Base-by-base conservation (phyloP, 23 tunicate species). In the Ciona savignyi region DNA sequence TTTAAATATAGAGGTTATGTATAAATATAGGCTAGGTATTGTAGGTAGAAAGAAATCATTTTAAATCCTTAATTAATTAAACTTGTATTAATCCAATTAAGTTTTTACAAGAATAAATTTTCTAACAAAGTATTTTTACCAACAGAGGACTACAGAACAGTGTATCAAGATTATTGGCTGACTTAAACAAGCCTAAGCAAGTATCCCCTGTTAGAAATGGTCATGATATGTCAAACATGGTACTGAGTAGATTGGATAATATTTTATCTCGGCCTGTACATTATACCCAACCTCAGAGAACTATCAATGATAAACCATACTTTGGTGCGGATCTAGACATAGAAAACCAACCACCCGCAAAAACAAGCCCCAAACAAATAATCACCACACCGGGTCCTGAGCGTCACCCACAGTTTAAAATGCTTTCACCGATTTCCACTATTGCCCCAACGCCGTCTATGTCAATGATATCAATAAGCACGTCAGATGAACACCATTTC, bases 91-190 rank as follows among this genome's bases (percentile, higher is more conserved):
- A n/a, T n/a, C n/a, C n/a, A n/a, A n/a, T n/a, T n/a, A n/a, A n/a
- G n/a, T n/a, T n/a, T n/a, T n/a, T n/a, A n/a, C n/a, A n/a, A n/a
- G n/a, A n/a, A n/a, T n/a, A n/a, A n/a, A n/a, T n/a, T n/a, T n/a
- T n/a, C n/a, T n/a, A n/a, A n/a, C n/a, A n/a, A n/a, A n/a, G 15
- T 49, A 11, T 49, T 49, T 15, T 49, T 49, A 15, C 20, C 11
- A 6, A 15, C 27, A 75, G 79, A 73, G 96, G 96, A 1, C 78
- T 88, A 30, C 96, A 88, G 67, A 73, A 84, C 27, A 88, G 87
- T 63, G 87, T 81, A 2, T 81, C 96, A 27, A 70, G 96, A 0
- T 63, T 88, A 0, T 60, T 88, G 27, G 77, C 81, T 64, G 96
- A 88, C 30, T 66, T 88, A 27, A 73, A 76, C 30, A 81, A 75